Conservation (phyloP, 2,797 vertebrate genomes). For the Diplodus puntazzo region DNA sequence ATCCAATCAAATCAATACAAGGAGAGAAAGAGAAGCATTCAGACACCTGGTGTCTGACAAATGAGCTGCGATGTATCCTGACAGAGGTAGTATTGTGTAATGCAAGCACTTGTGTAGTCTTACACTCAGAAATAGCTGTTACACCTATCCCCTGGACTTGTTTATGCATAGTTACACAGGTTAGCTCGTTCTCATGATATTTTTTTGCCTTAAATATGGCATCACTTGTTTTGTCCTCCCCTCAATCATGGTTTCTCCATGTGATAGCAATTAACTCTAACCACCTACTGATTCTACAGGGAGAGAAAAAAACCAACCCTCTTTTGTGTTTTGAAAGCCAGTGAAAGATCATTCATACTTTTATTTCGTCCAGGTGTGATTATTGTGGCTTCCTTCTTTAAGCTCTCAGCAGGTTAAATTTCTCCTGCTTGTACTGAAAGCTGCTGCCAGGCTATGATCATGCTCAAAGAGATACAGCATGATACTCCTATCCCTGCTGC, state of each 20-base stretch:
- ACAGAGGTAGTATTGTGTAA: neutral
- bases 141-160: neutral
- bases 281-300: neutral
- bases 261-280: conserved; percentile 5
- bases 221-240: neutral
- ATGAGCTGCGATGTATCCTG: neutral
- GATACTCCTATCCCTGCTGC: neutral
- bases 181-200: neutral
- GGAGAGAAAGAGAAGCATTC: neutral
- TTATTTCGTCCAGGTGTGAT: conserved; percentile 3
- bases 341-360: neutral
- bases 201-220: neutral
- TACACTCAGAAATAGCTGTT: neutral
- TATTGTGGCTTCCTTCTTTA: neutral
- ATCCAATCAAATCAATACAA: neutral
- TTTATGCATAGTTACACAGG: conserved; percentile 6
- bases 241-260: neutral
- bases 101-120: neutral
- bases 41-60: neutral
- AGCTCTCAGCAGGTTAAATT: conserved; percentile 12
- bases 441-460: conserved; percentile 7
- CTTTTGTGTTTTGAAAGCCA: neutral
- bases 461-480: neutral
- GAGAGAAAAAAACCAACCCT: neutral
- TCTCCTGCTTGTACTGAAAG: neutral